Evolutionary conservation across 2,888 invertebrate genomes (phyloP).

Genomic region (Plebejus anna): DNA sequence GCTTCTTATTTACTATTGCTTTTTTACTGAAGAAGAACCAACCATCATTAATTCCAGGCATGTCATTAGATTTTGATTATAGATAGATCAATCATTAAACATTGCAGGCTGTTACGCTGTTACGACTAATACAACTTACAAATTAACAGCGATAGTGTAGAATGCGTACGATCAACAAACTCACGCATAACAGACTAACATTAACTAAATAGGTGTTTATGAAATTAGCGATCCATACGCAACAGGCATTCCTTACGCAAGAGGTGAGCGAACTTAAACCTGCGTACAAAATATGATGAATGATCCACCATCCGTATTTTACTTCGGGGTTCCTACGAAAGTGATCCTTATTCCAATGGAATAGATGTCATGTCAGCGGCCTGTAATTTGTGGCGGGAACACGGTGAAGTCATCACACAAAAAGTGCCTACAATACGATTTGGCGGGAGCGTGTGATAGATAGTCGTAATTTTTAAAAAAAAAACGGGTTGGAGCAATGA

Average conservation of each 20-base stretch:
- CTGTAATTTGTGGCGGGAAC: conserved; percentile 10
- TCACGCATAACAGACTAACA: conserved; percentile 41
- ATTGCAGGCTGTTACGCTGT: not conserved
- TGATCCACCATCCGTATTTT: not conserved
- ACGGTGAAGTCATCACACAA: conserved; percentile 19
- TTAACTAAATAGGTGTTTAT: conserved; percentile 39
- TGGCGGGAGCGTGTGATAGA: conserved; percentile 13
- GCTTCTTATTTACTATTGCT: too few relatives aligned
- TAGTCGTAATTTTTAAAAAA: not conserved
- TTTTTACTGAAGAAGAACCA: too few relatives aligned
- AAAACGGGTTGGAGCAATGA: not conserved
- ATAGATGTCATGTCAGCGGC: not conserved
- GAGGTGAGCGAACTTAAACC: conserved; percentile 45
- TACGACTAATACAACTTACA: not conserved
- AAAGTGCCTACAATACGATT: conserved; percentile 4
- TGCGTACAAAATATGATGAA: conserved; percentile 35
- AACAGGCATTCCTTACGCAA: conserved; percentile 40
- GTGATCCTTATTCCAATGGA: not conserved
- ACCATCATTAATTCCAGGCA: too few relatives aligned
- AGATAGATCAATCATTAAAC: too few relatives aligned
- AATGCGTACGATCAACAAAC: not conserved
- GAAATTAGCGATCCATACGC: conserved; percentile 37
- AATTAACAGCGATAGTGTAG: not conserved
- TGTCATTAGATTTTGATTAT: too few relatives aligned
- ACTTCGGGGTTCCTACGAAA: not conserved